Evolutionary conservation across 1,140 invertebrate genomes (phyloP).

Genomic region (Copidosoma floridanum): DNA sequence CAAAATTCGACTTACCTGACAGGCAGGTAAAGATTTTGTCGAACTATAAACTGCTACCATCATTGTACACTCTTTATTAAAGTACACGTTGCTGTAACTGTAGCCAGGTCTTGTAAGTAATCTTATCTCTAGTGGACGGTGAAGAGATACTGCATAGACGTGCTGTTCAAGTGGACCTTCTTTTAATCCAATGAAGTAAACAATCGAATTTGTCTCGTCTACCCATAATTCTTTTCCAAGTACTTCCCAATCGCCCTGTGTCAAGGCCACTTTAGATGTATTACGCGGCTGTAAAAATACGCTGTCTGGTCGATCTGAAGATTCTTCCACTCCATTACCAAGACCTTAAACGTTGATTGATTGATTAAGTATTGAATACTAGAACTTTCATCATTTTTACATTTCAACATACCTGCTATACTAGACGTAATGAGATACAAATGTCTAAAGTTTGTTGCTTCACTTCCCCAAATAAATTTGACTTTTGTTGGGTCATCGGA

Average conservation of each 20-base stretch:
- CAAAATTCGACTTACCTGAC: slow-evolving; percentile 58
- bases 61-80: slow-evolving; percentile 81
- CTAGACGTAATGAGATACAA: slow-evolving; percentile 75
- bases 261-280: slow-evolving; percentile 69
- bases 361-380: background rate
- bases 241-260: slow-evolving; percentile 82
- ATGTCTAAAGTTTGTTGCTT: slow-evolving; percentile 89
- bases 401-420: slow-evolving; percentile 43
- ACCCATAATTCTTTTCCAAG: slow-evolving; percentile 77
- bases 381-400: background rate
- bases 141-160: slow-evolving; percentile 75
- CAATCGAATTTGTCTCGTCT: slow-evolving; percentile 66
- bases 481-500: slow-evolving; percentile 58
- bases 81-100: slow-evolving; percentile 73
- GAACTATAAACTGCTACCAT: slow-evolving; percentile 89
- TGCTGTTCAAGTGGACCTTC: slow-evolving; percentile 82
- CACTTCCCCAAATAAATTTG: slow-evolving; percentile 88
- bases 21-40: slow-evolving; percentile 76
- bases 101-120: slow-evolving; percentile 73
- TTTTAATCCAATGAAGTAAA: slow-evolving; percentile 79
- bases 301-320: slow-evolving; percentile 55
- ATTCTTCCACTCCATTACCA: slow-evolving; percentile 56
- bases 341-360: slow-evolving; percentile 39
- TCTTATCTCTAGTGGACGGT: slow-evolving; percentile 65
- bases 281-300: slow-evolving; percentile 62